These are phyloP conservation scores for Poeciliopsis infans DNA, from an alignment of 2,797 vertebrate species.

Conservation along the genomic window DNA sequence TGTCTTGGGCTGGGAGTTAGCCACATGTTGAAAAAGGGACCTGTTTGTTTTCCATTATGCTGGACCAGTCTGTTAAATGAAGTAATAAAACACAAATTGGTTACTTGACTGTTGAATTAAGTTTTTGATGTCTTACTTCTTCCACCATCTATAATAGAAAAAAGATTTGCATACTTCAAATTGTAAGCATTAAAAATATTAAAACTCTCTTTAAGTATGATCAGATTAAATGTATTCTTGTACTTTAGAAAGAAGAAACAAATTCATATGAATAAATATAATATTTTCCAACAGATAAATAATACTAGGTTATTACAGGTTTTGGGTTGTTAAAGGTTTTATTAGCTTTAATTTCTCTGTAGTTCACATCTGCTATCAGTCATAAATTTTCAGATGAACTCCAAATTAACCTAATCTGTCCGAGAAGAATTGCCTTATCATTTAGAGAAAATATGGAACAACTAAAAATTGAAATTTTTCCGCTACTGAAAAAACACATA, in stretches of 20 bases:
- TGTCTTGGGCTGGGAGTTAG: constrained; percentile 29
- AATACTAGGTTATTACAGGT: not conserved
- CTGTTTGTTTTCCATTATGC: constrained; percentile 50
- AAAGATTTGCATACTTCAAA: not conserved
- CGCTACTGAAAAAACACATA: not conserved
- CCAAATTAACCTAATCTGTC: not conserved
- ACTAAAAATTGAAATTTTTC: not conserved
- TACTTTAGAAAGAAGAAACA: not conserved
- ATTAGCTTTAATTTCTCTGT: not conserved
- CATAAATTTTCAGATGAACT: not conserved
- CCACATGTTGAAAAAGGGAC: constrained; percentile 29
- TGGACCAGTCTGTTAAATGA: constrained; percentile 68
- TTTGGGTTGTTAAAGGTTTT: not conserved
- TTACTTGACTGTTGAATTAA: constrained; percentile 3
- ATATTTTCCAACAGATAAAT: not conserved
- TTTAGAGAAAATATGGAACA: not conserved
- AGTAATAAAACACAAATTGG: constrained; percentile 53
- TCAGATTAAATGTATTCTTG: not conserved
- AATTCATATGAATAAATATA: not conserved
- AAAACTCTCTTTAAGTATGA: not conserved
- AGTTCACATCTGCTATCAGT: not conserved
- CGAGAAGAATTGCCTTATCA: not conserved
- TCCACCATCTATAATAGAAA: not conserved
- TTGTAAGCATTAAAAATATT: not conserved
- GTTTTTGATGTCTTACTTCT: not conserved